Evolutionary conservation across 1,140 invertebrate species (phyloP).

Genomic region (Rhagoletis zephyria): DNA sequence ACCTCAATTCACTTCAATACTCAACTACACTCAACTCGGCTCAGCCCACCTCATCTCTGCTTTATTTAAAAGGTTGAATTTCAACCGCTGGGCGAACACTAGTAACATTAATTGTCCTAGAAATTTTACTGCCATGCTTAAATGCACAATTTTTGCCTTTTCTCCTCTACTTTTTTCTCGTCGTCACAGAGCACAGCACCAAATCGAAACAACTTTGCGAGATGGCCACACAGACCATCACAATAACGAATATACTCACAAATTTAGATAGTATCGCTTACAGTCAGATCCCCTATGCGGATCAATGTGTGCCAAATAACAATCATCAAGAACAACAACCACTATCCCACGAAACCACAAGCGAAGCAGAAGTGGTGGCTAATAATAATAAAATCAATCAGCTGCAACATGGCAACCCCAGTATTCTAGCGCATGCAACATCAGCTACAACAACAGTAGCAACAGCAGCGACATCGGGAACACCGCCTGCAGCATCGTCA

Average conservation of each 20-base stretch:
- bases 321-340: conserved; percentile 54
- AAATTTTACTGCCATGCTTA: too few species aligned
- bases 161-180: background rate
- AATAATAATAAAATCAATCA: conserved; percentile 73
- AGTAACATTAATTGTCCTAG: too few species aligned
- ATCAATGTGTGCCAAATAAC: conserved; percentile 72
- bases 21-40: too few species aligned
- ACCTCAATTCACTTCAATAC: too few species aligned
- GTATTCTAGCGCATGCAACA: background rate
- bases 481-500: conserved; percentile 56
- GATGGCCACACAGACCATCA: conserved; percentile 72
- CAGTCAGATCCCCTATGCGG: conserved; percentile 71
- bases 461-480: conserved; percentile 53
- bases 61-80: too few species aligned
- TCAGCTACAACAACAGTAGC: conserved; percentile 54
- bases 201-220: conserved; percentile 71
- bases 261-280: conserved; percentile 68
- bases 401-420: conserved; percentile 62
- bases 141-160: background rate
- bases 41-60: too few species aligned
- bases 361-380: conserved; percentile 63
- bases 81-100: too few species aligned
- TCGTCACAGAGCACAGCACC: conserved; percentile 60
- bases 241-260: conserved; percentile 68
- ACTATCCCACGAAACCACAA: background rate